Conservation (phyloP, 2,888 invertebrate genomes). For the Acronicta aceris region DNA sequence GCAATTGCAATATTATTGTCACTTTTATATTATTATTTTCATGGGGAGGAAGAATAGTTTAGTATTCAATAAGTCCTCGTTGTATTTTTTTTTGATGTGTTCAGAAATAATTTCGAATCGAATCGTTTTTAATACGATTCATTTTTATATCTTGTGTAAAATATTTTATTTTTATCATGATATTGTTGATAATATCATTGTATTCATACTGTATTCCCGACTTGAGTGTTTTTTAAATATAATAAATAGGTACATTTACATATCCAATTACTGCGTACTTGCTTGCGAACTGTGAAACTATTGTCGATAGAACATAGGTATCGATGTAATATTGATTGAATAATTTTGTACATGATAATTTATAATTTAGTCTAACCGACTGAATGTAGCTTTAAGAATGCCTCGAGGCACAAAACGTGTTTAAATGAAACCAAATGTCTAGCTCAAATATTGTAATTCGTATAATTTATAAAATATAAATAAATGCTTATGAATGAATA, state of each 20-base stretch:
- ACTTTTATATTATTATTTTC: not conserved
- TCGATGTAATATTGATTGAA: conserved; percentile 1
- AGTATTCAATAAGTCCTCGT: not conserved
- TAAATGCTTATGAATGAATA: conserved; percentile 65
- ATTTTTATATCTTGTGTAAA: conserved; percentile 3
- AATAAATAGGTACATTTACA: conserved; percentile 2
- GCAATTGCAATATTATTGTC: not conserved
- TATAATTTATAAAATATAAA: conserved; percentile 61
- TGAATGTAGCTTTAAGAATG: conserved; percentile 70
- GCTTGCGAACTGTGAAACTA: not conserved
- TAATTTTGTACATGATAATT: conserved; percentile 30
- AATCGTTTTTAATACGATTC: not conserved
- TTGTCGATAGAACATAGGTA: not conserved
- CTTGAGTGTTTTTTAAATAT: conserved; percentile 1
- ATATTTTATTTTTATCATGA: not conserved
- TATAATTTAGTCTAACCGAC: conserved; percentile 63
- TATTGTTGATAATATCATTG: not conserved
- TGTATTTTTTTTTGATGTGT: not conserved
- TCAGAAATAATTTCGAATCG: not conserved
- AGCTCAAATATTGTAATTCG: conserved; percentile 76
- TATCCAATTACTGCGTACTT: not conserved
- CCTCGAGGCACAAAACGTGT: conserved; percentile 71
- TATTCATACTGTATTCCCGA: not conserved
- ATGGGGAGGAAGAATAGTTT: not conserved
- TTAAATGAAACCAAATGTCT: conserved; percentile 77